These are phyloP conservation scores for Danio albolineatus DNA, from an alignment of 2,797 vertebrate species.

Conservation along the genomic window DNA sequence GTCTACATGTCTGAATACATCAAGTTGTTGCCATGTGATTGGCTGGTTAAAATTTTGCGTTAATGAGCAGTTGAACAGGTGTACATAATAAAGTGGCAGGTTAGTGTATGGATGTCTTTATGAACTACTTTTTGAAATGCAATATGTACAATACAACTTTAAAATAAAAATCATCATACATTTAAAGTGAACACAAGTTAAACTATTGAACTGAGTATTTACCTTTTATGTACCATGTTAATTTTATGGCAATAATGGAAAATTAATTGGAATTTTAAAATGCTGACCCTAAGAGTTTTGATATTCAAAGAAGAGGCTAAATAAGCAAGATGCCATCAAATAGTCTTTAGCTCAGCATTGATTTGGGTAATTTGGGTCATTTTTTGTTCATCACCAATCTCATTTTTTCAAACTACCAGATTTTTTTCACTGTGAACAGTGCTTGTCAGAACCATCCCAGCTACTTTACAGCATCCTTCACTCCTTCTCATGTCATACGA, in stretches of 20 bases:
- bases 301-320: not conserved
- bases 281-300: not conserved
- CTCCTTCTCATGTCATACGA: not conserved
- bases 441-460: not conserved
- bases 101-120: too few species aligned
- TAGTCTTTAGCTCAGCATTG: not conserved
- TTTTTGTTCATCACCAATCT: not conserved
- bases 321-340: not conserved
- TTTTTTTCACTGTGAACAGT: constrained; percentile 7
- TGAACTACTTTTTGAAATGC: too few species aligned
- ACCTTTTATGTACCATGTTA: too few species aligned
- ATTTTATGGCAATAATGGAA: not conserved
- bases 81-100: too few species aligned
- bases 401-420: not conserved
- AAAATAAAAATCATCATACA: too few species aligned
- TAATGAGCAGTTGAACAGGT: too few species aligned
- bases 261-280: not conserved
- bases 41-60: too few species aligned
- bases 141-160: too few species aligned
- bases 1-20: too few species aligned
- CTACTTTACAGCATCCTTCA: not conserved
- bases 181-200: too few species aligned
- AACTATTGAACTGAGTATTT: too few species aligned
- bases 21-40: too few species aligned
- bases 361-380: not conserved